Conservation (phyloP, 2,888 invertebrate species). For the Drosophila colorata region DNA sequence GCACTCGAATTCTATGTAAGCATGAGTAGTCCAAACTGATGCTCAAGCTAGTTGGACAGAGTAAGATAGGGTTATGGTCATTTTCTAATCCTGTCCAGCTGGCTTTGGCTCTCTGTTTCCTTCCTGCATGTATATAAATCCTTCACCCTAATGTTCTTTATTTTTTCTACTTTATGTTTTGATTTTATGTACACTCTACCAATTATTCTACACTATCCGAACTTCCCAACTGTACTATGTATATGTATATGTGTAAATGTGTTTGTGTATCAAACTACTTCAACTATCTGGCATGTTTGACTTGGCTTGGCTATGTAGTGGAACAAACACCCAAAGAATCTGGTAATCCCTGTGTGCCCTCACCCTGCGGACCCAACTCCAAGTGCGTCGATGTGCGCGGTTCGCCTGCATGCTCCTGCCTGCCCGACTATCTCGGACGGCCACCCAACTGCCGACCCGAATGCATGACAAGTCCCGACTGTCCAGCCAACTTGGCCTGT, state of each 20-base stretch:
- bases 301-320: slow-evolving; percentile 80
- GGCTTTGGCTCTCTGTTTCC: slow-evolving; percentile 31
- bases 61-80: background rate
- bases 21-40: slow-evolving; percentile 63
- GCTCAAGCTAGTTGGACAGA: slow-evolving; percentile 41
- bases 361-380: slow-evolving; percentile 94
- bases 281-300: slow-evolving; percentile 53
- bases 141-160: slow-evolving; percentile 62
- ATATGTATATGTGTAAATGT: slow-evolving; percentile 66
- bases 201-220: slow-evolving; percentile 67
- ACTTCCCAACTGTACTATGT: slow-evolving; percentile 61
- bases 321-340: slow-evolving; percentile 86
- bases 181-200: slow-evolving; percentile 68
- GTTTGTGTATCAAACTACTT: slow-evolving; percentile 57
- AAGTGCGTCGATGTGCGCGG: slow-evolving; percentile 91
- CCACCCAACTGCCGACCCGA: slow-evolving; percentile 94
- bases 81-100: slow-evolving; percentile 49
- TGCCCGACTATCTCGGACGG: slow-evolving; percentile 91
- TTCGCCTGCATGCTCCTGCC: slow-evolving; percentile 93
- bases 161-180: slow-evolving; percentile 64
- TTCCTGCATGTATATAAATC: slow-evolving; percentile 76
- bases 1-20: slow-evolving; percentile 89
- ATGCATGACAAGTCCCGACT: slow-evolving; percentile 91
- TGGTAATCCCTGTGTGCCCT: slow-evolving; percentile 92
- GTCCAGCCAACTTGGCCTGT: slow-evolving; percentile 91